phyloP scores from a whole-genome alignment of 2,888 invertebrate species.

The Lycia hirtaria region DNA sequence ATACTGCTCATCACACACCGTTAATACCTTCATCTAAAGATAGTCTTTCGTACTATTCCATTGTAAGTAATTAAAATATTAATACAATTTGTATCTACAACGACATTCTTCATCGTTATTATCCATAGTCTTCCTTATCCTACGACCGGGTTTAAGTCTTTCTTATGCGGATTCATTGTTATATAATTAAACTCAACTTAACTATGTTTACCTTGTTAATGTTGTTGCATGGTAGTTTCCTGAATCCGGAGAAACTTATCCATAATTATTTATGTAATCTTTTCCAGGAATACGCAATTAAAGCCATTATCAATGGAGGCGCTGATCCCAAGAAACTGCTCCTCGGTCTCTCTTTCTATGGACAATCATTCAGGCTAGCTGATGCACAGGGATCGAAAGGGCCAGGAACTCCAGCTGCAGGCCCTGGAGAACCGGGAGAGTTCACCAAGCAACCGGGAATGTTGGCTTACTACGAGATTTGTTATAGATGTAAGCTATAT shows the following conservation, averaged over 20 bases:
- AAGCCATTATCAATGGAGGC: constrained; percentile 89
- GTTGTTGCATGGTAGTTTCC: too few relatives aligned
- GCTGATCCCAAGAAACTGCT: constrained; percentile 92
- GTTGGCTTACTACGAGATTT: constrained; percentile 94
- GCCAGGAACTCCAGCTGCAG: constrained; percentile 88
- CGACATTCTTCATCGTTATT: too few relatives aligned
- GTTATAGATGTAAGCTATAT: constrained; percentile 82
- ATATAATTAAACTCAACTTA: too few relatives aligned
- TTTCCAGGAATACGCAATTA: constrained; percentile 91
- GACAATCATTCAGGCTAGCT: constrained; percentile 91
- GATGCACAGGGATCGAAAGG: constrained; percentile 62
- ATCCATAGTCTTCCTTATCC: too few relatives aligned
- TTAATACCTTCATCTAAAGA: constrained; percentile 88
- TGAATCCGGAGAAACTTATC: neutral
- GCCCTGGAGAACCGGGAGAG: constrained; percentile 92
- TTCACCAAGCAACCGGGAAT: constrained; percentile 94
- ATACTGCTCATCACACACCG: constrained; percentile 93
- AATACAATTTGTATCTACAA: neutral
- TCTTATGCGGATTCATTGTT: too few relatives aligned
- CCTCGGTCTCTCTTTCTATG: constrained; percentile 94
- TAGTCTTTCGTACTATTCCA: constrained; percentile 90
- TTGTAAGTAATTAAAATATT: constrained; percentile 81
- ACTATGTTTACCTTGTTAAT: too few relatives aligned
- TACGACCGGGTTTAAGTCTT: too few relatives aligned
- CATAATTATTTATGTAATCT: neutral